phyloP scores from a whole-genome alignment of 2,888 invertebrate species.

The Beris chalybata region DNA sequence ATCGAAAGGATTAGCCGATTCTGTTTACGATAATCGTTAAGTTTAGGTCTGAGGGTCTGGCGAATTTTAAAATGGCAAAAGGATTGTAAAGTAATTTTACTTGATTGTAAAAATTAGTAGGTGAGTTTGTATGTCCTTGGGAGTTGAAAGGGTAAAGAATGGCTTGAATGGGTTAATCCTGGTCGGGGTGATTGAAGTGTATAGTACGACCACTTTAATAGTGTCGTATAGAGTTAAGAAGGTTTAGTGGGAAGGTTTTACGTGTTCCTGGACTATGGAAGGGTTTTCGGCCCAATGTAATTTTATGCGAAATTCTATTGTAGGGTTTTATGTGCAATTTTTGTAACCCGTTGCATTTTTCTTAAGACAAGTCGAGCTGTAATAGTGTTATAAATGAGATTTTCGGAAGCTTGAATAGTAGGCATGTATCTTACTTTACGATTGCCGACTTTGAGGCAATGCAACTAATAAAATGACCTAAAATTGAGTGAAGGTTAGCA shows the following conservation, averaged over 20 bases:
- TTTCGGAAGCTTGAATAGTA: conserved; percentile 13
- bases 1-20: conserved; percentile 27
- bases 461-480: no score
- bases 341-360: conserved; percentile 22
- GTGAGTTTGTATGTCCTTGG: conserved; percentile 28
- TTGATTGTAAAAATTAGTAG: conserved; percentile 24
- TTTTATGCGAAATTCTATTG: conserved; percentile 22
- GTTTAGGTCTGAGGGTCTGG: neutral
- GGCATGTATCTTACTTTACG: neutral
- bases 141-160: conserved; percentile 28
- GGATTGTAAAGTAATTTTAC: conserved; percentile 28
- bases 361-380: neutral
- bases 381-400: conserved; percentile 1
- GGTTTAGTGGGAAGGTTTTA: conserved; percentile 16
- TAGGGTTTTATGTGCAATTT: conserved; percentile 11
- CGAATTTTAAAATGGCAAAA: conserved; percentile 4
- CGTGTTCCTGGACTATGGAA: neutral
- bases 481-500: no score
- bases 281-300: conserved; percentile 10
- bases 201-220: neutral
- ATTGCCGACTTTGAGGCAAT: no score
- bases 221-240: conserved; percentile 5
- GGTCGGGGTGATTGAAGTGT: no score
- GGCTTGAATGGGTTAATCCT: conserved; percentile 23
- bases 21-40: conserved; percentile 30